phyloP scores from a whole-genome alignment of 2,888 invertebrate species.

The Napeogenes sylphis region DNA sequence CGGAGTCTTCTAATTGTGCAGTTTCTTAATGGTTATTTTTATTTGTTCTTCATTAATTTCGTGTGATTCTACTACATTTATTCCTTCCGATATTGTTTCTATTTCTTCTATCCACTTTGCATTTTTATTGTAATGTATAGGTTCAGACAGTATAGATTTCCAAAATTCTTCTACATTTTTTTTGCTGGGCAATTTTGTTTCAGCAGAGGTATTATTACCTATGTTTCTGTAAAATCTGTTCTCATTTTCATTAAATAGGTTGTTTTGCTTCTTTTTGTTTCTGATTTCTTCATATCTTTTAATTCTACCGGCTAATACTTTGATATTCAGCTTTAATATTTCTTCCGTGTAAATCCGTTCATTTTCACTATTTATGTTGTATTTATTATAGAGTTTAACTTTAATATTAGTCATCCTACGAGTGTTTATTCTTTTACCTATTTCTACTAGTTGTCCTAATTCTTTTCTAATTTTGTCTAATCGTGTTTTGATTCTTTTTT shows the following conservation, averaged over 20 bases:
- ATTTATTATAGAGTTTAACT: constrained; percentile 8
- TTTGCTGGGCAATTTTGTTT: not conserved
- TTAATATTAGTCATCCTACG: constrained; percentile 7
- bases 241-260: no score
- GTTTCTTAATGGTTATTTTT: no score
- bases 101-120: constrained; percentile 13
- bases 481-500: no score
- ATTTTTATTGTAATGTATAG: constrained; percentile 6
- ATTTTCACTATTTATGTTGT: constrained; percentile 7
- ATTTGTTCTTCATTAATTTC: no score
- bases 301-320: constrained; percentile 21
- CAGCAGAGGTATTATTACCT: not conserved
- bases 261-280: no score
- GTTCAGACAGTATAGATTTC: not conserved
- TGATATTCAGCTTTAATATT: constrained; percentile 18
- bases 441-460: not conserved
- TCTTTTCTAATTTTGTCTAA: not conserved
- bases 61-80: no score
- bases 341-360: constrained; percentile 11
- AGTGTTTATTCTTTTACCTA: not conserved
- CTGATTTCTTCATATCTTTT: constrained; percentile 12
- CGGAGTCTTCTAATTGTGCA: no score
- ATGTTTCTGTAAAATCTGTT: not conserved
- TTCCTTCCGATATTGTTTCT: constrained; percentile 14
- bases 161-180: constrained; percentile 1